Evolutionary conservation across 35 echinoderm and acorn worm species (phyloP), one percentile per base, ranked within the genome.

Genomic region (Apostichopus californicus): DNA sequence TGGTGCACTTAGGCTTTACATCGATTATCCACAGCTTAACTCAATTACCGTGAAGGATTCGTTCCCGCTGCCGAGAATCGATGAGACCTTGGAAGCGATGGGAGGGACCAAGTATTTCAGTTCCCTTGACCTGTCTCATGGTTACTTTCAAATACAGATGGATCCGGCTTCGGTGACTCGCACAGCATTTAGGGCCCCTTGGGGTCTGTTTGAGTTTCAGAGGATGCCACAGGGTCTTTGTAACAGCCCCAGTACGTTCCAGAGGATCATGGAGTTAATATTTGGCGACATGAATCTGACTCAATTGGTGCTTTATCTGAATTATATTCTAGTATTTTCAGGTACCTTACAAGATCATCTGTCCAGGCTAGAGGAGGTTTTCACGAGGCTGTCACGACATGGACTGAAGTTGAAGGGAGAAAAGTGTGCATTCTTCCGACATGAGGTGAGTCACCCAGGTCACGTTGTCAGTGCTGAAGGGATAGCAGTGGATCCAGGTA

Each of bases 371-470:
- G 87, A 87, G 17, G n/a, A 8, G 18, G 92, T 96, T 0, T 86
- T 96, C 56, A 20, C 77, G 46, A 60, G 87, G 4, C 80, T 93
- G 14, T 34, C 34, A 4, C 17, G 17, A 54, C 20, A 63, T 70
- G 88, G 92, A 14, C 73, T 93, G 6, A 93, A 96, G 61, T 54
- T 90, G 46, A 89, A 92, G 54, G 89, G 84, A 5, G 73, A 75
- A 3, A 95, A 95, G 84, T 96, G 95, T 78, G 53, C 90, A 24
- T 17, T 93, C 5, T 77, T 96, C 54, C 94, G 80, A 59, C 25
- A 23, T 46, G 77, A 92, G 25, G 92, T 93, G 1, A 23, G 17
- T 13, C 92, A 93, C 70, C 91, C 90, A 7, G 83, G 91, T 57
- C 94, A 94, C 60, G 66, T 92, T 1, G 89, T 94, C 18, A 55